These are phyloP conservation scores for Melangyna quadrimaculata DNA, from an alignment of 2,888 invertebrate genomes.

Conservation along the genomic window DNA sequence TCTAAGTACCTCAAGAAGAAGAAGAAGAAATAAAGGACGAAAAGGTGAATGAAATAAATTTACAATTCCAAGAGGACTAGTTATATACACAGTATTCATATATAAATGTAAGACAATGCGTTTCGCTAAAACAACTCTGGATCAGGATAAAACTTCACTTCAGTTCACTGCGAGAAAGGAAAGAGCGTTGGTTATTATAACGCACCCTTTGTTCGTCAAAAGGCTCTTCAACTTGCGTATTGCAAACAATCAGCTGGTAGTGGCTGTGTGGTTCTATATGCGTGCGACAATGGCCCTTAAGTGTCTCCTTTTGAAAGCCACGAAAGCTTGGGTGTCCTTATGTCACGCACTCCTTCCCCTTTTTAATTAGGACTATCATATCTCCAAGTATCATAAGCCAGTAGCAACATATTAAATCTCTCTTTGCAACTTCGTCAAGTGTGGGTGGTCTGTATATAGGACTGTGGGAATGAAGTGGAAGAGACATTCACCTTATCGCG, in stretches of 20 bases:
- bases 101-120: conserved; percentile 57
- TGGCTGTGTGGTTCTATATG: conserved; percentile 39
- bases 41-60: conserved; percentile 57
- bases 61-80: conserved; percentile 54
- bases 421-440: conserved; percentile 27
- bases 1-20: neutral
- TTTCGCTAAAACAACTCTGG: neutral
- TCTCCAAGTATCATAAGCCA: conserved; percentile 59
- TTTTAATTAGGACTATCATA: conserved; percentile 69
- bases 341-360: conserved; percentile 59
- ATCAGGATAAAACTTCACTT: neutral
- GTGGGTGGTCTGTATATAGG: neutral
- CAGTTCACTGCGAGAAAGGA: neutral
- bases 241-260: conserved; percentile 40
- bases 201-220: conserved; percentile 28
- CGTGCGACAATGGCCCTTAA: conserved; percentile 68
- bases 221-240: conserved; percentile 59
- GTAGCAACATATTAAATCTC: conserved; percentile 70
- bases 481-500: conserved; percentile 36
- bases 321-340: conserved; percentile 39
- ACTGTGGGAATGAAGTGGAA: neutral
- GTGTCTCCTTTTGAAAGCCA: conserved; percentile 50
- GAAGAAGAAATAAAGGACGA: neutral
- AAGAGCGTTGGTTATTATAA: conserved; percentile 51
- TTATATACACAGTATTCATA: neutral